These are phyloP conservation scores for Spodoptera picta DNA, from an alignment of 2,888 invertebrate species.

Conservation along the genomic window DNA sequence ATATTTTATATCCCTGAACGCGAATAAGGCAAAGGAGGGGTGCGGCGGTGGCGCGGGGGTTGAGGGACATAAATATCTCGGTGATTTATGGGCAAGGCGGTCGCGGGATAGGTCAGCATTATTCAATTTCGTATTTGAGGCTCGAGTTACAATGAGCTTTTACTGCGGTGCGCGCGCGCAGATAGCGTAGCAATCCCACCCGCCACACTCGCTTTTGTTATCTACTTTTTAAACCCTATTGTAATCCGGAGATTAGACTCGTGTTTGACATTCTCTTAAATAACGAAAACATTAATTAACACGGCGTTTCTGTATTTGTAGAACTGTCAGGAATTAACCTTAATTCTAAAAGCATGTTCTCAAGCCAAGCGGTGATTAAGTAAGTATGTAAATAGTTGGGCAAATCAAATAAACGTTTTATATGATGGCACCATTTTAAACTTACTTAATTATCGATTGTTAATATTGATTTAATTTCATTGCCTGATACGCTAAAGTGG, in stretches of 20 bases:
- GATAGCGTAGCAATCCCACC: constrained; percentile 78
- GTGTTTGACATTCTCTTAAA: constrained; percentile 64
- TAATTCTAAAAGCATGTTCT: constrained; percentile 54
- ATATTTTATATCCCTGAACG: constrained; percentile 85
- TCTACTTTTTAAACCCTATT: constrained; percentile 75
- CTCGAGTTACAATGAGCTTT: constrained; percentile 88
- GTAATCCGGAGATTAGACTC: constrained; percentile 71
- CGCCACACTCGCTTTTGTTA: constrained; percentile 74
- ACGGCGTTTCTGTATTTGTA: constrained; percentile 51
- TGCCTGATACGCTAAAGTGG: constrained; percentile 87
- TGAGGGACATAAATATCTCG: constrained; percentile 87
- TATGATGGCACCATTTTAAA: constrained; percentile 78
- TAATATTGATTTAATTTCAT: constrained; percentile 85
- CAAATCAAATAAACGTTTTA: constrained; percentile 73
- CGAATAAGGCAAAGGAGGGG: constrained; percentile 78
- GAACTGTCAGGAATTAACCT: constrained; percentile 51
- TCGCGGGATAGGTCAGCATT: constrained; percentile 89
- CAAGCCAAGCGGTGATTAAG: constrained; percentile 53
- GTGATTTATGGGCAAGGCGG: constrained; percentile 87
- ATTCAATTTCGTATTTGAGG: constrained; percentile 89
- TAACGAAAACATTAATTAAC: constrained; percentile 60
- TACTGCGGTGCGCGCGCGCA: constrained; percentile 83
- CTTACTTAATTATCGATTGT: constrained; percentile 87
- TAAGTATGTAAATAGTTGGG: constrained; percentile 62
- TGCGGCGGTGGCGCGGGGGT: constrained; percentile 72